These are phyloP conservation scores for Bradysia coprophila DNA, from an alignment of 1,140 invertebrate species.

Conservation along the genomic window DNA sequence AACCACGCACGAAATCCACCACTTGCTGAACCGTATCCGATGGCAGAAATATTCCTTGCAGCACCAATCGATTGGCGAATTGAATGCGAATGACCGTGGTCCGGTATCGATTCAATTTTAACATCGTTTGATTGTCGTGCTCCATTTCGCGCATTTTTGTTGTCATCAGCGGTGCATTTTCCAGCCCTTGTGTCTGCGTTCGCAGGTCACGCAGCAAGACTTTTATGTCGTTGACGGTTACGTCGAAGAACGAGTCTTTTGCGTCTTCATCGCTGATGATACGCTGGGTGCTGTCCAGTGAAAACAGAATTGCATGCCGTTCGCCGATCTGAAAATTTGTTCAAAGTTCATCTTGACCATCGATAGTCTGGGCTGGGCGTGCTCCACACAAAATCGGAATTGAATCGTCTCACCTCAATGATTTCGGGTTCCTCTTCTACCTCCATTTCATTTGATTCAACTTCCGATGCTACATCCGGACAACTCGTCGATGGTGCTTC, in stretches of 20 bases:
- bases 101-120: conserved; percentile 43
- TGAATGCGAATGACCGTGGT: conserved; percentile 55
- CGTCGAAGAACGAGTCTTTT: conserved; percentile 68
- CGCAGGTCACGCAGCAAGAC: conserved; percentile 49
- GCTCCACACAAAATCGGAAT: no score
- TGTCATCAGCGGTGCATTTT: conserved; percentile 48
- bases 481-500: no score
- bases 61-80: conserved; percentile 59
- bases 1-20: conserved; percentile 45
- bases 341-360: no score
- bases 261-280: conserved; percentile 38
- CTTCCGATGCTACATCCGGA: no score
- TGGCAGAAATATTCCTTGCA: conserved; percentile 61
- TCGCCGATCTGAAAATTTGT: conserved; percentile 41
- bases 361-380: no score
- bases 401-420: conserved; percentile 6
- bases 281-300: conserved; percentile 33
- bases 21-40: conserved; percentile 44
- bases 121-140: conserved; percentile 33
- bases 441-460: neutral
- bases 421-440: conserved; percentile 1
- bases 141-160: conserved; percentile 37
- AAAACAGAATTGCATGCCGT: conserved; percentile 47
- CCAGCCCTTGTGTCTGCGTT: conserved; percentile 34
- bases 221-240: conserved; percentile 58